Percentiles rank a stretch among this genome's conserved stretches.
These are phyloP conservation scores for Ranitomeya variabilis DNA, from an alignment of 2,113 vertebrate species.

Conservation along the genomic window DNA sequence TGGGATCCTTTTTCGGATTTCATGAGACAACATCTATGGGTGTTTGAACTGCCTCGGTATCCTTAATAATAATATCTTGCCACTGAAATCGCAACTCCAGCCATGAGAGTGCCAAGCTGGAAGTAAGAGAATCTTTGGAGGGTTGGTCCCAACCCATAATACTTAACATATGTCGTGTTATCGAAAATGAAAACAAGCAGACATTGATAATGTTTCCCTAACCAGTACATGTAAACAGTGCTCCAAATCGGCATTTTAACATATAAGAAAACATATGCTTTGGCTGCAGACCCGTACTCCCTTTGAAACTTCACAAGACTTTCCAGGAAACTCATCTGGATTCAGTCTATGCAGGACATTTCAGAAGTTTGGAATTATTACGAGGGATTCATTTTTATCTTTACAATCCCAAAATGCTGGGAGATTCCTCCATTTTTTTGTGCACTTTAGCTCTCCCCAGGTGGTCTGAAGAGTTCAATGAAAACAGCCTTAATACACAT, in stretches of 20 bases:
- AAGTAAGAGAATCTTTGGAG: conserved; percentile 34
- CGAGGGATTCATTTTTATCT: conserved; percentile 51
- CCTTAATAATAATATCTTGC: not conserved
- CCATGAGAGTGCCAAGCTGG: conserved; percentile 37
- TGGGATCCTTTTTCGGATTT: not conserved
- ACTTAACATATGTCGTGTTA: conserved; percentile 52
- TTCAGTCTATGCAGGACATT: conserved; percentile 53
- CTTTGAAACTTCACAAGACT: conserved; percentile 64
- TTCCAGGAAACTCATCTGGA: conserved; percentile 65
- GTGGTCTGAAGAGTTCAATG: conserved; percentile 33
- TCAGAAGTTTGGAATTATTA: conserved; percentile 53
- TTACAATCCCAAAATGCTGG: conserved; percentile 46
- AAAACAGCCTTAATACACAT: conserved; percentile 36
- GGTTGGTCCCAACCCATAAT: conserved; percentile 40
- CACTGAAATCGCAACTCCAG: not conserved
- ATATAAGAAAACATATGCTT: conserved; percentile 62
- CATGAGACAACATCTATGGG: not conserved
- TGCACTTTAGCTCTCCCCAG: conserved; percentile 43
- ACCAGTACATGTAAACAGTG: conserved; percentile 59
- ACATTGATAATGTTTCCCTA: conserved; percentile 61
- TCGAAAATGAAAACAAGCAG: conserved; percentile 62
- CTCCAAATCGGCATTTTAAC: conserved; percentile 57
- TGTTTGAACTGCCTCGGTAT: not conserved
- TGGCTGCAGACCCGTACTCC: conserved; percentile 54
- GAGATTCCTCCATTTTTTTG: conserved; percentile 46